Evolutionary conservation across 2,113 vertebrate species (phyloP).

Genomic region (Carassius carassius): DNA sequence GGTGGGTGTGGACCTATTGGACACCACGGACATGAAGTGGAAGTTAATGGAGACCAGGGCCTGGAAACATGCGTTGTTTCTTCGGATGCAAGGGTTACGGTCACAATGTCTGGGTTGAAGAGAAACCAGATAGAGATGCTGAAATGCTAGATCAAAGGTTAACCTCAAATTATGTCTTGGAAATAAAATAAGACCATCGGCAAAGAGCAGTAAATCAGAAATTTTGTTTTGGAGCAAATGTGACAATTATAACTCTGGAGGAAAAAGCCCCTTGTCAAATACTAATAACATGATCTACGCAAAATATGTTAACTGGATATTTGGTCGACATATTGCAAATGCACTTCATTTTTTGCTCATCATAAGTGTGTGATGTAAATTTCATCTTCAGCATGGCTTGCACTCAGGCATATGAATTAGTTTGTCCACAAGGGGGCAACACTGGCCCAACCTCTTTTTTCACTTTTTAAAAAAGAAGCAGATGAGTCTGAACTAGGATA

Average conservation of each 20-base stretch:
- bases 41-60: slow-evolving; percentile 83
- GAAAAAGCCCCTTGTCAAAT: neutral
- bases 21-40: slow-evolving; percentile 82
- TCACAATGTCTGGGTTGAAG: slow-evolving; percentile 79
- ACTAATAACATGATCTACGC: neutral
- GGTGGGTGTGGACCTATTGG: slow-evolving; percentile 77
- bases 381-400: neutral
- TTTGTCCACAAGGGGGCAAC: neutral
- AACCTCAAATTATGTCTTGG: slow-evolving; percentile 8
- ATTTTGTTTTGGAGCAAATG: neutral
- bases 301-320: neutral
- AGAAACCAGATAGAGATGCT: neutral
- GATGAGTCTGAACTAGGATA: neutral
- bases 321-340: too few relatives aligned
- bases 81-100: slow-evolving; percentile 81
- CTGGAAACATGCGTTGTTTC: slow-evolving; percentile 73
- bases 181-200: neutral
- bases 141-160: neutral
- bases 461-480: neutral
- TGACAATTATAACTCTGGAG: neutral
- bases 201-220: neutral
- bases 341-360: too few relatives aligned
- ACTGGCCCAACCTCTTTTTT: neutral
- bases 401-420: too few relatives aligned
- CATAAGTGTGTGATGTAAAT: neutral